Evolutionary conservation across 2,797 vertebrate genomes (phyloP).

Genomic region (Takifugu rubripes): DNA sequence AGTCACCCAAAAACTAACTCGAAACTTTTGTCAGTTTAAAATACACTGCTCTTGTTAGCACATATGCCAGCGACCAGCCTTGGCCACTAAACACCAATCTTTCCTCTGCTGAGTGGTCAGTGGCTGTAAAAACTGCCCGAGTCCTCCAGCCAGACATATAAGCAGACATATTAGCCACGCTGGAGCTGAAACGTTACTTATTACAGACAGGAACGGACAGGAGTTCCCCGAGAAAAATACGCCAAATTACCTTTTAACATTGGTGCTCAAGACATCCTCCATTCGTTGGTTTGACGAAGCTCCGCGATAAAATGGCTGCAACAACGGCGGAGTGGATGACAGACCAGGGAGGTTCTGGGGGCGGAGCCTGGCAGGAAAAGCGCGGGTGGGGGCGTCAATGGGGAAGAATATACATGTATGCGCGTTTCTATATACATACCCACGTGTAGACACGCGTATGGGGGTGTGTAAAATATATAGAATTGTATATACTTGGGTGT

Average conservation of each 20-base stretch:
- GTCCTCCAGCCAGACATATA: slow-evolving; percentile 9
- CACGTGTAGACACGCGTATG: too few species aligned
- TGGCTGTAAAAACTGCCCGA: slow-evolving; percentile 27
- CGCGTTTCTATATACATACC: too few species aligned
- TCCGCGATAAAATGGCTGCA: slow-evolving; percentile 73
- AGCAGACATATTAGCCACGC: neutral
- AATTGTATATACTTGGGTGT: too few species aligned
- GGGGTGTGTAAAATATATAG: too few species aligned
- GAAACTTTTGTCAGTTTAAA: slow-evolving; percentile 37
- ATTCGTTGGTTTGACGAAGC: slow-evolving; percentile 43
- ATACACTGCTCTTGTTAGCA: slow-evolving; percentile 45
- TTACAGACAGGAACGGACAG: too few species aligned
- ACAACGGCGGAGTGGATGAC: slow-evolving; percentile 59
- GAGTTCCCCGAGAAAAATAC: neutral
- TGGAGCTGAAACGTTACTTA: neutral
- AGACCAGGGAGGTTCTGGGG: slow-evolving; percentile 37
- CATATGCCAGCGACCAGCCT: slow-evolving; percentile 32
- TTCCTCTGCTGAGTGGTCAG: slow-evolving; percentile 31
- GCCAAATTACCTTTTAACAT: slow-evolving; percentile 53
- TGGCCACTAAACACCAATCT: slow-evolving; percentile 25
- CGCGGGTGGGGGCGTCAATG: slow-evolving; percentile 29
- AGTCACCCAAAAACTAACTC: neutral
- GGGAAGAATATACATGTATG: slow-evolving; percentile 3
- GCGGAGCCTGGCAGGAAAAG: slow-evolving; percentile 59
- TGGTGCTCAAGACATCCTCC: slow-evolving; percentile 52